phyloP scores from a whole-genome alignment of 1,140 invertebrate species.

The Nephila pilipes region DNA sequence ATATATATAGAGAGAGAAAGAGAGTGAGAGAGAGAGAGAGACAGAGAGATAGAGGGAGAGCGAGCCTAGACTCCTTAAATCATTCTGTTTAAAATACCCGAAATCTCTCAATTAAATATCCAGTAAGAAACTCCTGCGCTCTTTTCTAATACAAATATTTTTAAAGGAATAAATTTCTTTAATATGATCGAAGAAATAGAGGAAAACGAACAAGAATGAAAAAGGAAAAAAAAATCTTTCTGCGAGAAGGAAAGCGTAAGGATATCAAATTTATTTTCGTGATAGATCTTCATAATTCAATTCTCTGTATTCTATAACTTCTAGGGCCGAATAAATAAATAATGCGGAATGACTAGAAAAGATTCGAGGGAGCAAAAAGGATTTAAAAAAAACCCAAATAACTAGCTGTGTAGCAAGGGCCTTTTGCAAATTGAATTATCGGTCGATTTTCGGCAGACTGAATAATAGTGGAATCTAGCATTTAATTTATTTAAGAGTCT shows the following conservation, averaged over 20 bases:
- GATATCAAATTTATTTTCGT: constrained; percentile 27
- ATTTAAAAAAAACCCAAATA: background rate
- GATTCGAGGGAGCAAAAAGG: background rate
- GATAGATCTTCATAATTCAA: constrained; percentile 25
- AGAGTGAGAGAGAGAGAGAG: no score
- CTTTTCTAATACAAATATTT: background rate
- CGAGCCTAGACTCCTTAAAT: no score
- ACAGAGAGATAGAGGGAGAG: no score
- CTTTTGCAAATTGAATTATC: constrained; percentile 54
- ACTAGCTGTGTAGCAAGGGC: background rate
- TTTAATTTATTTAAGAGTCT: constrained; percentile 50
- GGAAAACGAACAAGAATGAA: no score
- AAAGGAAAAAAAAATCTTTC: background rate
- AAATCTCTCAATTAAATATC: no score
- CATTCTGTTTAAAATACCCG: no score
- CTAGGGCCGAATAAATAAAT: background rate
- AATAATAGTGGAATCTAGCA: background rate
- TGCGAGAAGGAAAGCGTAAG: background rate
- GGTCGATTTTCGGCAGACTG: constrained; percentile 37
- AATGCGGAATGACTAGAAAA: background rate
- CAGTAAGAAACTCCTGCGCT: background rate
- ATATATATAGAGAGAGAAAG: no score
- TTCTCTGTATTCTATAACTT: constrained; percentile 37
- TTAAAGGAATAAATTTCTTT: background rate
- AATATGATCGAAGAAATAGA: background rate